These are phyloP conservation scores for Eurytoma californica DNA, from an alignment of 2,888 invertebrate species.

Conservation along the genomic window DNA sequence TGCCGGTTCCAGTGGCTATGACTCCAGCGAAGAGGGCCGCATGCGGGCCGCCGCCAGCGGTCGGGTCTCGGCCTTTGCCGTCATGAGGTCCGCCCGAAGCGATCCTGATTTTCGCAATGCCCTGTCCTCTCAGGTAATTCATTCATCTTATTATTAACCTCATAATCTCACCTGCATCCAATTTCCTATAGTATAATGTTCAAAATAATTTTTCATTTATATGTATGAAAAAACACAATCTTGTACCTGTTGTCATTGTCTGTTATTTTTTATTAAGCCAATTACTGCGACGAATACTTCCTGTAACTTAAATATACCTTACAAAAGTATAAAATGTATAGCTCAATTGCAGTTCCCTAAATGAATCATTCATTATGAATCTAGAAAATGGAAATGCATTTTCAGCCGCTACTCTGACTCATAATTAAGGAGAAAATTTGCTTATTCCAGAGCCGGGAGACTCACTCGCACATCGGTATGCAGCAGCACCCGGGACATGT, in stretches of 20 bases:
- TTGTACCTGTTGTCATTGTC: too few relatives aligned
- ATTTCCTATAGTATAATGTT: not conserved
- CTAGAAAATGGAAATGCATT: not conserved
- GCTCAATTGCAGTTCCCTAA: too few relatives aligned
- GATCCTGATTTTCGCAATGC: constrained; percentile 85
- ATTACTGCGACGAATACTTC: too few relatives aligned
- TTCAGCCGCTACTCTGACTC: too few relatives aligned
- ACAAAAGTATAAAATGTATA: too few relatives aligned
- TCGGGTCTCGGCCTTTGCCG: constrained; percentile 49
- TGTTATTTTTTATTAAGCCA: too few relatives aligned
- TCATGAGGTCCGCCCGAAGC: constrained; percentile 85
- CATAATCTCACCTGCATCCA: not conserved
- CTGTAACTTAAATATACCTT: too few relatives aligned
- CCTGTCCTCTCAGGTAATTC: constrained; percentile 38
- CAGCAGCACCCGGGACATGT: constrained; percentile 30
- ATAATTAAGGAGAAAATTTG: too few relatives aligned
- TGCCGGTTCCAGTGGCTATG: constrained; percentile 94
- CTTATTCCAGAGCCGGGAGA: constrained; percentile 45
- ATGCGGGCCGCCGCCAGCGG: constrained; percentile 67
- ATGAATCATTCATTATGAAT: not conserved
- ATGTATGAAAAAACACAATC: too few relatives aligned
- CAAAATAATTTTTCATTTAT: not conserved
- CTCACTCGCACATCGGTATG: constrained; percentile 49
- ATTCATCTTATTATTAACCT: not conserved
- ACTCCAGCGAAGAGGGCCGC: constrained; percentile 85